phyloP scores from a whole-genome alignment of 1,140 invertebrate species.

The Drosophila pandora region DNA sequence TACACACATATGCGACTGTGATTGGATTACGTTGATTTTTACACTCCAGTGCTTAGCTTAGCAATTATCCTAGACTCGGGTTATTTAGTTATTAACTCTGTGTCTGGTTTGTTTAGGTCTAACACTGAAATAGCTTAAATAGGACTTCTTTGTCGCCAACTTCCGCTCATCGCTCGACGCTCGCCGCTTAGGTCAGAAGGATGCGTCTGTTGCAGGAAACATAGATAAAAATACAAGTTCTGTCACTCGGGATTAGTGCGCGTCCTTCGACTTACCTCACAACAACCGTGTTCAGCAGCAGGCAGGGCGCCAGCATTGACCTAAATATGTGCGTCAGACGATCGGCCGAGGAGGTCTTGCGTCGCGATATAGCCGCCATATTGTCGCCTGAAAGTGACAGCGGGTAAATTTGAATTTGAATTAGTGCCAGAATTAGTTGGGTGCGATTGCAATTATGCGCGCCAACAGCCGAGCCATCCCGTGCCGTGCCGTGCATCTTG shows the following conservation, averaged over 20 bases:
- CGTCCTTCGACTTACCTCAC: conserved; percentile 71
- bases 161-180: conserved; percentile 1
- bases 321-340: conserved; percentile 81
- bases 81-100: conserved; percentile 49
- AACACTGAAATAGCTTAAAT: conserved; percentile 80
- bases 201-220: conserved; percentile 57
- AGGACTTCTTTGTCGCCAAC: conserved; percentile 56
- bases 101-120: conserved; percentile 51
- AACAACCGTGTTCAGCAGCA: conserved; percentile 77
- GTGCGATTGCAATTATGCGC: conserved; percentile 37
- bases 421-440: conserved; percentile 38
- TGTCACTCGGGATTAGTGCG: background rate
- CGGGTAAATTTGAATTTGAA: conserved; percentile 42
- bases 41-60: conserved; percentile 67
- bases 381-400: conserved; percentile 80
- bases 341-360: conserved; percentile 83
- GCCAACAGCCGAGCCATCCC: conserved; percentile 10
- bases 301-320: conserved; percentile 80
- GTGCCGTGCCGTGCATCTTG: background rate
- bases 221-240: conserved; percentile 10
- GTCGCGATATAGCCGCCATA: conserved; percentile 83
- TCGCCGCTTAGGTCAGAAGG: conserved; percentile 75
- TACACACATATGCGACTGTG: conserved; percentile 32
- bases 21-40: conserved; percentile 69
- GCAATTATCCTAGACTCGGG: conserved; percentile 54